Conservation (phyloP, 2,888 invertebrate genomes). For the Xestoiulus laeticollis region DNA sequence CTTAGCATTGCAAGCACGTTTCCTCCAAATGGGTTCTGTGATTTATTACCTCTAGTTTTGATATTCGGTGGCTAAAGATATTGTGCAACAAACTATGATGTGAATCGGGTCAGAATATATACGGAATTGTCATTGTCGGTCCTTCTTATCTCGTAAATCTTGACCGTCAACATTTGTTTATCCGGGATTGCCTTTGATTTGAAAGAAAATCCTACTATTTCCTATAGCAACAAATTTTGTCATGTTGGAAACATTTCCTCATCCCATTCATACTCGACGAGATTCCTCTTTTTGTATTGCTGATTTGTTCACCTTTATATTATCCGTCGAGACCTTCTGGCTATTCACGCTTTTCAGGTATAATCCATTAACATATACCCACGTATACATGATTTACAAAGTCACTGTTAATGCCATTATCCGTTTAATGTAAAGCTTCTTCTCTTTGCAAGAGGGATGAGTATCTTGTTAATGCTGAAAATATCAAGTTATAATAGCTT, state of each 20-base stretch:
- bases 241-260: not conserved
- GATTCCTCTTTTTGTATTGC: not conserved
- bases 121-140: not conserved
- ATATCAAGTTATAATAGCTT: constrained; percentile 1
- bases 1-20: not conserved
- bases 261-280: not conserved
- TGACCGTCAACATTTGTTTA: not conserved
- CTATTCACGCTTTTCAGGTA: constrained; percentile 6
- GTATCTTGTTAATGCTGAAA: not conserved
- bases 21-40: not conserved
- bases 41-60: not conserved
- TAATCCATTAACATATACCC: constrained; percentile 7
- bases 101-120: not conserved
- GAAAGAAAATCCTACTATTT: not conserved
- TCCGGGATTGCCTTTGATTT: not conserved
- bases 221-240: not conserved
- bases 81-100: not conserved
- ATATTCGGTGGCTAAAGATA: not conserved
- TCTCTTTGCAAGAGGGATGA: not conserved
- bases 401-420: not conserved
- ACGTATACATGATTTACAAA: not conserved
- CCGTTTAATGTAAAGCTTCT: not conserved
- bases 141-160: not conserved
- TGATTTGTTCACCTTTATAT: not conserved
- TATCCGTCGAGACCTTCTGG: not conserved